phyloP scores from a whole-genome alignment of 2,113 vertebrate genomes.

The Picathartes gymnocephalus region DNA sequence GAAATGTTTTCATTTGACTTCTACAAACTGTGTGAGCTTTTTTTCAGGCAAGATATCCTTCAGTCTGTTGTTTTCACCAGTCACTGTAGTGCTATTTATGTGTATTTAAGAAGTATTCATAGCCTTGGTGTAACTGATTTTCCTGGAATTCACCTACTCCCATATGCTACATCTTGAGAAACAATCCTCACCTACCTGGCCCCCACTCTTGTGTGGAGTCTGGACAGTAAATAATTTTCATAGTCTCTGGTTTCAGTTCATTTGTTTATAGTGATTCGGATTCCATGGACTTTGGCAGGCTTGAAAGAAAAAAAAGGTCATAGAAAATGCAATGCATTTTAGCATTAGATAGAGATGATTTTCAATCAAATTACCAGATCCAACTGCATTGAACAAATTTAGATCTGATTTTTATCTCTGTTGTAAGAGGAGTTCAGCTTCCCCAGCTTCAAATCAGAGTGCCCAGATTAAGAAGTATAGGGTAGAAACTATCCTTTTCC shows the following conservation, averaged over 20 bases:
- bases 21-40: not conserved
- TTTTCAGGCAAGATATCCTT: not conserved
- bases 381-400: not conserved
- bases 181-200: not conserved
- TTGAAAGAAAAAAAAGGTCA: not conserved
- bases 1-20: not conserved
- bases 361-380: not conserved
- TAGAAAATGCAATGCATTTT: not conserved
- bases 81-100: not conserved
- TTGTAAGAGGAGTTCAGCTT: not conserved
- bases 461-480: not conserved
- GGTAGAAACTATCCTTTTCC: not conserved
- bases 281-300: not conserved
- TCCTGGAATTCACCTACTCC: not conserved
- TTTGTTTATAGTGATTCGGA: conserved; percentile 21
- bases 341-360: not conserved
- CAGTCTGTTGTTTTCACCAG: not conserved
- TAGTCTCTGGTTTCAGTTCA: not conserved
- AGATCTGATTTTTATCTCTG: not conserved
- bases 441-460: not conserved
- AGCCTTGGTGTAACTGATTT: not conserved
- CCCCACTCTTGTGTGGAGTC: not conserved
- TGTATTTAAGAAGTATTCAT: not conserved
- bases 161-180: not conserved
- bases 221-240: not conserved